Evolutionary conservation across 2,113 vertebrate genomes (phyloP).

Genomic region (Formicarius rufipectus): DNA sequence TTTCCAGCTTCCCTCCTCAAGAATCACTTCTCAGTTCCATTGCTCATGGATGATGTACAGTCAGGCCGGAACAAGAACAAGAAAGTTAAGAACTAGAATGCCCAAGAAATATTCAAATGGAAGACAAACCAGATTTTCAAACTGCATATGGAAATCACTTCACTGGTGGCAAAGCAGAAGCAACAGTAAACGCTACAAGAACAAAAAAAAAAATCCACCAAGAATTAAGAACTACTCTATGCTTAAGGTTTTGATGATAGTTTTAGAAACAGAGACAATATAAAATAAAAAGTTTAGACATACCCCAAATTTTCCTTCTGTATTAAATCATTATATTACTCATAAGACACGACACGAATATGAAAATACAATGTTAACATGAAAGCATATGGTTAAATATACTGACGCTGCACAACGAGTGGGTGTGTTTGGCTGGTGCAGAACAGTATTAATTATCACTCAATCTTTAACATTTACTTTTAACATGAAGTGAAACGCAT

Average conservation of each 20-base stretch:
- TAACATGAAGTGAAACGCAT: not conserved
- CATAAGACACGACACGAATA: not conserved
- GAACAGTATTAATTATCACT: not conserved
- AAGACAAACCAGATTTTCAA: not conserved
- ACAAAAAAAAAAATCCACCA: not conserved
- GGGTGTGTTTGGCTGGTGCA: conserved; percentile 1
- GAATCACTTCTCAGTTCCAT: not conserved
- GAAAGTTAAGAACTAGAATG: not conserved
- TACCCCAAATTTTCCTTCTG: not conserved
- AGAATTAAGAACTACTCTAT: not conserved
- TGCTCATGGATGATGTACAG: not conserved
- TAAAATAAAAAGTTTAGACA: not conserved
- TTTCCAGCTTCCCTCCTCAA: not conserved
- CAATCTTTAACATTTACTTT: not conserved
- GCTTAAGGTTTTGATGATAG: not conserved
- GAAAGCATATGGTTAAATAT: not conserved
- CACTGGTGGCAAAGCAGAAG: not conserved
- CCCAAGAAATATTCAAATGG: not conserved
- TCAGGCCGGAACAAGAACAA: not conserved
- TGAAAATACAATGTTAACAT: not conserved
- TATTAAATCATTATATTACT: not conserved
- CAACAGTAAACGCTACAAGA: not conserved
- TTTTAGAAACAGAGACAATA: not conserved
- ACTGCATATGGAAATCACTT: not conserved
- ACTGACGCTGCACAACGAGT: not conserved